phyloP scores from a whole-genome alignment of 23 tunicate species.

The Halocynthia aurantium region DNA sequence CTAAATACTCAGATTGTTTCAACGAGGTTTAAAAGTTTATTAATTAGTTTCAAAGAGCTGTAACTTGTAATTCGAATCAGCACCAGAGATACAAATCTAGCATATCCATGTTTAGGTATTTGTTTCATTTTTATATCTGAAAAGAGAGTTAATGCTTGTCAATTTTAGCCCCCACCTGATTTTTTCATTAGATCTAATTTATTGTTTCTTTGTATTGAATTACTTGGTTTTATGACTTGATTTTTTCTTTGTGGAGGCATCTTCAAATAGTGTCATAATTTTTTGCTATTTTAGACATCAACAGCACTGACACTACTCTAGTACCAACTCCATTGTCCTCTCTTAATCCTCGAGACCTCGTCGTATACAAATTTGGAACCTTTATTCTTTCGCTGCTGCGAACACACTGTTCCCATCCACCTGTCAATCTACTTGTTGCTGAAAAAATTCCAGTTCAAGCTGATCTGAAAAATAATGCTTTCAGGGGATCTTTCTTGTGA shows the following conservation, averaged over 20 bases:
- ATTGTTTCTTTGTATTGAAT: not conserved
- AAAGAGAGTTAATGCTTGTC: no score
- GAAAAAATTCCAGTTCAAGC: constrained; percentile 67
- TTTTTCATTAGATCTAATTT: not conserved
- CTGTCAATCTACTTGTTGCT: constrained; percentile 74
- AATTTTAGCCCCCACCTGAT: no score
- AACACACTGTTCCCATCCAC: constrained; percentile 64
- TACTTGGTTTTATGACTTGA: no score
- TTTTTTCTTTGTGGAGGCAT: not conserved
- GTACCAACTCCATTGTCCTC: constrained; percentile 71
- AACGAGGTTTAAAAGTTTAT: not conserved
- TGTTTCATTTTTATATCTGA: no score
- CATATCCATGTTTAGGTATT: no score
- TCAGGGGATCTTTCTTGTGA: constrained; percentile 94
- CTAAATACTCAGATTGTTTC: not conserved
- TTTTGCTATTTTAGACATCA: constrained; percentile 25
- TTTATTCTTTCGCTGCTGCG: constrained; percentile 66
- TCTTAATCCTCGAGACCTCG: constrained; percentile 58
- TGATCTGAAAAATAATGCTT: constrained; percentile 58
- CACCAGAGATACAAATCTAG: no score
- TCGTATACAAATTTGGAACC: constrained; percentile 83
- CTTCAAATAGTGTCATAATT: no score
- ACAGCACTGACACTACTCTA: constrained; percentile 59
- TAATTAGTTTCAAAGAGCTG: not conserved
- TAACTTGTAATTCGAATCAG: not conserved